Percentiles rank a stretch among this genome's conserved stretches.
Conservation (phyloP, 1,140 invertebrate species). For the Diuraphis noxia region DNA sequence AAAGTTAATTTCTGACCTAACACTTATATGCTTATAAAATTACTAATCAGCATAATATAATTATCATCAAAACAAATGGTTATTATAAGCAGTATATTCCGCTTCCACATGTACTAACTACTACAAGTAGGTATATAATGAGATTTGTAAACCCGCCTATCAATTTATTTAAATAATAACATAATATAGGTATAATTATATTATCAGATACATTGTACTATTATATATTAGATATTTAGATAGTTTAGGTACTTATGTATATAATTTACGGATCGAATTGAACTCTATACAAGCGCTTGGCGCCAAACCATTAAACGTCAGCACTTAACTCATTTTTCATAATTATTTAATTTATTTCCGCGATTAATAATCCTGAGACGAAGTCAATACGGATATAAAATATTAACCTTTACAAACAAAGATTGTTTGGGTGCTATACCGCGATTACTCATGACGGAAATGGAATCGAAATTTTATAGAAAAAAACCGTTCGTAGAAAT, state of each 20-base stretch:
- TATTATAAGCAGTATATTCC: background rate
- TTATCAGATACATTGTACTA: background rate
- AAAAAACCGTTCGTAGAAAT: background rate
- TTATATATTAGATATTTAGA: background rate
- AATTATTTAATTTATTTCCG: background rate
- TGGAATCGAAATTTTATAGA: background rate
- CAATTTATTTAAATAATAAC: too few species aligned
- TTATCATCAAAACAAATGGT: constrained; percentile 3
- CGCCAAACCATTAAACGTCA: background rate
- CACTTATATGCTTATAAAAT: background rate
- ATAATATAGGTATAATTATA: background rate
- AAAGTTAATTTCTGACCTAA: background rate
- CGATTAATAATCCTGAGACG: background rate
- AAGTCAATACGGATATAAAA: background rate
- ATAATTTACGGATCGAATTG: background rate
- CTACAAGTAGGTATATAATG: background rate
- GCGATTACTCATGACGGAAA: background rate
- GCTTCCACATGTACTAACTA: background rate
- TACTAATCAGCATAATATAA: background rate
- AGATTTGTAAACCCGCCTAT: background rate
- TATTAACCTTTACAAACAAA: background rate
- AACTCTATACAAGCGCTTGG: background rate
- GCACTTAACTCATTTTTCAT: background rate
- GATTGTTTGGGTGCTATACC: background rate
- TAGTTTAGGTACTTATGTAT: too few species aligned